Evolutionary conservation across 2,797 vertebrate species (phyloP).

Genomic region (Percopsis omiscomaycus): DNA sequence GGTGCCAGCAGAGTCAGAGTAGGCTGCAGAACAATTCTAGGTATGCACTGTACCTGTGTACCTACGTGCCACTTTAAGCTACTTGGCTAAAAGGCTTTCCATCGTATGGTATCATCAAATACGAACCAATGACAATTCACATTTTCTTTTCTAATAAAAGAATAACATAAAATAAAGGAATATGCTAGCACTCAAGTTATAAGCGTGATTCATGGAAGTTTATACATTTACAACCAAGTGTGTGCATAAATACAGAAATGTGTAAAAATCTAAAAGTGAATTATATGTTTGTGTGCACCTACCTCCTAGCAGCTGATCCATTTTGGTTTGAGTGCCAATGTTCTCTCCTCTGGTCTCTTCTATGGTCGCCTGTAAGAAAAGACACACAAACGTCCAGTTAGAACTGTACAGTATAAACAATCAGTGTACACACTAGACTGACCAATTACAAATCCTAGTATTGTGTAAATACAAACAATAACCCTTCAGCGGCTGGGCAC

Average conservation of each 20-base stretch:
- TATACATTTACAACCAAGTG: neutral
- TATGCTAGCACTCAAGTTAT: no score
- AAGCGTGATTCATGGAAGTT: no score
- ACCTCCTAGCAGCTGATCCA: slow-evolving; percentile 69
- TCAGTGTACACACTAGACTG: slow-evolving; percentile 40
- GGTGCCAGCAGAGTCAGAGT: neutral
- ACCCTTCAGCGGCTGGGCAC: no score
- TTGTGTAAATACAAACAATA: neutral
- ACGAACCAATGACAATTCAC: neutral
- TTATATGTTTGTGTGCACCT: neutral
- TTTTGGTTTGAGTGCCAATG: slow-evolving; percentile 73
- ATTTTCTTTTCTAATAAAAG: neutral
- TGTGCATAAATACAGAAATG: neutral
- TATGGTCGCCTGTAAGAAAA: slow-evolving; percentile 72
- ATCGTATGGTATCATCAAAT: no score
- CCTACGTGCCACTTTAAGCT: neutral
- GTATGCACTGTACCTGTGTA: neutral
- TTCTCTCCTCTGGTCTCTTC: slow-evolving; percentile 53
- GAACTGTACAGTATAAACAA: neutral
- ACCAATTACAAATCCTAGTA: neutral
- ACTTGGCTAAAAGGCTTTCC: neutral
- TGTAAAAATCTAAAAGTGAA: neutral
- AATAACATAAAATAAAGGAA: no score
- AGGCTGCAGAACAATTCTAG: slow-evolving; percentile 3
- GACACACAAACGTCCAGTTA: slow-evolving; percentile 16